phyloP scores from a whole-genome alignment of 2,113 vertebrate genomes.

The Pomatostomus ruficeps region DNA sequence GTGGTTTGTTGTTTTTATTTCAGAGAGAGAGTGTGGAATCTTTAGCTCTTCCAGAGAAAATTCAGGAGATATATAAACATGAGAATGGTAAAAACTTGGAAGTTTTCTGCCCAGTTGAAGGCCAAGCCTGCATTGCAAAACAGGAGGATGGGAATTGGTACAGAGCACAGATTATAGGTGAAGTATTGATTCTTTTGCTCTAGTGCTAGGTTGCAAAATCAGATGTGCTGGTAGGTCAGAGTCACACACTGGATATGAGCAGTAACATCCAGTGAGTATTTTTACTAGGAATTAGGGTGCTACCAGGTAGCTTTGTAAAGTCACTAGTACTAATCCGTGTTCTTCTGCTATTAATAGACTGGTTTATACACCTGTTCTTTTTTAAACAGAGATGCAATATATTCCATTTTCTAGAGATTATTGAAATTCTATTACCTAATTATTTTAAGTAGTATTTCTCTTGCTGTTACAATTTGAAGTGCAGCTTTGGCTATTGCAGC shows the following conservation, averaged over 20 bases:
- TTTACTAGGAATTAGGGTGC: not conserved
- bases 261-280: not conserved
- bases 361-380: not conserved
- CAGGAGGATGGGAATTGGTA: slow-evolving; percentile 84
- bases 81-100: slow-evolving; percentile 50
- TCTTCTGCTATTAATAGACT: not conserved
- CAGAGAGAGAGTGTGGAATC: slow-evolving; percentile 79
- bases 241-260: fast-evolving
- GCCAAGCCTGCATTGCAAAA: slow-evolving; percentile 84
- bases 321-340: not conserved
- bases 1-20: not conserved
- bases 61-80: slow-evolving; percentile 76
- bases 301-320: not conserved
- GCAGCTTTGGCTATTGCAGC: not conserved
- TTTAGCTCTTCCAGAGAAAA: slow-evolving; percentile 69
- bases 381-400: not conserved
- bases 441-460: not conserved
- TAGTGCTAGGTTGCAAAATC: not conserved
- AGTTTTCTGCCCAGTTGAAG: slow-evolving; percentile 75
- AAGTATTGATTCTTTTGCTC: not conserved
- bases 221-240: not conserved
- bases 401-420: fast-evolving
- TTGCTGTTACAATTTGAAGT: not conserved
- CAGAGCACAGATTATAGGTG: slow-evolving; percentile 85
- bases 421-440: not conserved